A percentile compares a stretch with the other conserved stretches of the same genome.
Conservation (phyloP, 2,888 invertebrate species). For the Drosophila suboccidentalis region DNA sequence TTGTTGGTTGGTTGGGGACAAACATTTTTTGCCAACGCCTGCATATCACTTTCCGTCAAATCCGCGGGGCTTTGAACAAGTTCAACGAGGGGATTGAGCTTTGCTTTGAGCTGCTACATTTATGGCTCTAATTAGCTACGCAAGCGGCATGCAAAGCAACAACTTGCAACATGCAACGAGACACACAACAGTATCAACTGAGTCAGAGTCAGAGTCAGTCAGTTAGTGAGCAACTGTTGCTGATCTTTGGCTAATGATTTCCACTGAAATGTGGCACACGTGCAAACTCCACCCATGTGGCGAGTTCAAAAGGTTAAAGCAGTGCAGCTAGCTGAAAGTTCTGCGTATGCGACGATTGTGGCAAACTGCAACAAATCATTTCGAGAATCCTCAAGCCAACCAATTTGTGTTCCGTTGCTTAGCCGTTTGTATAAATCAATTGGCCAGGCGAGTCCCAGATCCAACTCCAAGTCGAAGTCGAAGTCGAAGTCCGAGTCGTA, state of each 20-base stretch:
- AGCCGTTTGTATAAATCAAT: slow-evolving; percentile 82
- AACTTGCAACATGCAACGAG: slow-evolving; percentile 9
- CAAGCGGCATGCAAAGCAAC: slow-evolving; percentile 79
- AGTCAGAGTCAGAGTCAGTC: neutral
- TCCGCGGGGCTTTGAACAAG: slow-evolving; percentile 68
- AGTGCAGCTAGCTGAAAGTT: slow-evolving; percentile 50
- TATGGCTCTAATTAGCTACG: slow-evolving; percentile 85
- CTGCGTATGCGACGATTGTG: slow-evolving; percentile 79
- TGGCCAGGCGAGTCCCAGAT: slow-evolving; percentile 50
- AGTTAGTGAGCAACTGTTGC: slow-evolving; percentile 30
- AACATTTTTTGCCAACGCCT: slow-evolving; percentile 78
- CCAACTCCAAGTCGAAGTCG: slow-evolving; percentile 3
- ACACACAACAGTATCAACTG: neutral
- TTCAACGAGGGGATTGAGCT: slow-evolving; percentile 57
- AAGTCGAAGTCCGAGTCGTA: slow-evolving; percentile 21
- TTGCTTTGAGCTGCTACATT: slow-evolving; percentile 50
- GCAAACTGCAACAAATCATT: slow-evolving; percentile 76
- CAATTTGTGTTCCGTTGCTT: slow-evolving; percentile 82
- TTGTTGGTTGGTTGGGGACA: slow-evolving; percentile 16
- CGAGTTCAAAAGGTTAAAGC: slow-evolving; percentile 83
- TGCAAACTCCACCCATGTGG: slow-evolving; percentile 57
- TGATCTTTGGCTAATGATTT: slow-evolving; percentile 68
- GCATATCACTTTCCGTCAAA: slow-evolving; percentile 79
- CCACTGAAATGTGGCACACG: slow-evolving; percentile 57
- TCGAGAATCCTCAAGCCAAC: slow-evolving; percentile 54